Conservation (phyloP, 2,888 invertebrate species). For the Drosophila incognita region DNA sequence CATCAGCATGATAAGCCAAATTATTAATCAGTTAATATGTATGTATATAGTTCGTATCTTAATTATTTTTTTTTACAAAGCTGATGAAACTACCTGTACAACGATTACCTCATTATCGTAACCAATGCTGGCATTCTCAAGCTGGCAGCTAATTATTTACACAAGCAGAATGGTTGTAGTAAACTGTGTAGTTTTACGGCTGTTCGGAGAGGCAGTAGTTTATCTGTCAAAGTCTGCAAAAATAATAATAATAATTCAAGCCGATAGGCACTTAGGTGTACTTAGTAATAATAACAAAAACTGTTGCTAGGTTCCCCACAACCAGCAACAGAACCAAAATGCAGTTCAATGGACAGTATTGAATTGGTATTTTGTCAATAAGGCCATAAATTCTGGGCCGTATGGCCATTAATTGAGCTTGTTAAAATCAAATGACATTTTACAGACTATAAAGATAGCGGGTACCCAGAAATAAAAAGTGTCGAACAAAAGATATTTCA, state of each 20-base stretch:
- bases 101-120: not conserved
- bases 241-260: not conserved
- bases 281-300: not conserved
- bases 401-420: conserved; percentile 45
- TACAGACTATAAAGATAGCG: conserved; percentile 54
- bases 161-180: conserved; percentile 21
- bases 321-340: not conserved
- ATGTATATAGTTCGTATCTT: conserved; percentile 5
- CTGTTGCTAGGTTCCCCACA: conserved; percentile 40
- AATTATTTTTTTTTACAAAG: conserved; percentile 5
- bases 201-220: conserved; percentile 30
- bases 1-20: conserved; percentile 60
- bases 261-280: conserved; percentile 3
- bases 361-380: conserved; percentile 46
- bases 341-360: conserved; percentile 58
- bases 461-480: not conserved
- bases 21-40: conserved; percentile 8
- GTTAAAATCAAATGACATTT: conserved; percentile 59
- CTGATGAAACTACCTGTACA: not conserved
- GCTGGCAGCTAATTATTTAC: conserved; percentile 23
- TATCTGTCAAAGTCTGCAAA: conserved; percentile 1
- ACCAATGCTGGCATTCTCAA: not conserved
- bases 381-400: conserved; percentile 48
- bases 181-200: conserved; percentile 44
- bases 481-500: conserved; percentile 7